Evolutionary conservation across 2,888 invertebrate species (phyloP), one percentile per base, ranked within the genome.

Genomic region (Eupithecia pulchellata): DNA sequence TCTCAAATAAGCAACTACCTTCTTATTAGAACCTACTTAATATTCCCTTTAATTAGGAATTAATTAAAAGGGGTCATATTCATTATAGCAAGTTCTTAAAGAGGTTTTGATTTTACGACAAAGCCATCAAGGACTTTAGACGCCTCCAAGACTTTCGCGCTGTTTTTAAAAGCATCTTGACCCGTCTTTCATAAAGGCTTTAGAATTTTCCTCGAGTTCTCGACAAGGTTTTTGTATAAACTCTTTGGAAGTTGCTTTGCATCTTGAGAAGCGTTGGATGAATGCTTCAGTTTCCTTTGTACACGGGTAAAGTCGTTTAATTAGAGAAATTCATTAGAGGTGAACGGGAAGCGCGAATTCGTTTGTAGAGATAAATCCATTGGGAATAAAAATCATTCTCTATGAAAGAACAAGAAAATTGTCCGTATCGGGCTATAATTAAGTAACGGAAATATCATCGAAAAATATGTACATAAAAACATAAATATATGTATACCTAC

Each of bases 141-240:
- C 20, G 64, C 20, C 52, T 60, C 52, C 32, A 71, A 68, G 29
- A 36, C 39, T 66, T 66, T 63, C 55, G 32, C 32, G 14, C 14
- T 32, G 67, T 60, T 71, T 57, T 67, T 68, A 39, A 65, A 68
- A 68, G 52, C 47, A 27, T 36, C 67, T 68, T 42, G 61, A 71
- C 71, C 68, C 60, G n/a, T 30, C 62, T 64, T 71, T 29, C 39
- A 47, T 29, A 34, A 58, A 61, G 61, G 64, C 60, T 55, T 55
- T 65, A 65, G 42, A 62, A 62, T 52, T 55, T 60, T 30, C 20
- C 60, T 27, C 20, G 17, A 60, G 55, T 34, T 60, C 60, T 68
- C 62, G 39, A 47, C 42, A 39, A 66, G 57, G 47, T 66, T 58
- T n/a, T 63, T 66, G 47, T 71, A 14, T 60, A 52, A 61, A 36